phyloP scores from a whole-genome alignment of 2,888 invertebrate genomes.

The Clepsis dumicolana region DNA sequence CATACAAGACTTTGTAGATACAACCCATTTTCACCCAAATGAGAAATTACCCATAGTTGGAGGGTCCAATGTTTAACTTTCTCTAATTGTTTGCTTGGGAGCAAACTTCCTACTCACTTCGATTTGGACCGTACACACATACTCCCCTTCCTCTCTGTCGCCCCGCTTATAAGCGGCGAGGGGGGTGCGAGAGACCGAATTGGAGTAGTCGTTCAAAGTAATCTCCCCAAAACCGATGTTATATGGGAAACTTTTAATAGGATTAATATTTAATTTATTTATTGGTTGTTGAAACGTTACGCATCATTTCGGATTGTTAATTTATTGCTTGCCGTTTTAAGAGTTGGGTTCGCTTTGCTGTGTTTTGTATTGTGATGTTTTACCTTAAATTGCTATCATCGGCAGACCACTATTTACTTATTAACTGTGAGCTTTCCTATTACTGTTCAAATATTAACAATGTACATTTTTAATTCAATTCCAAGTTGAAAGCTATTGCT shows the following conservation, averaged over 20 bases:
- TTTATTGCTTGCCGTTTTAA: conserved; percentile 30
- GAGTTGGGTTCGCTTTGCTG: background rate
- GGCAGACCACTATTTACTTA: no score
- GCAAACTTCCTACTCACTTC: conserved; percentile 54
- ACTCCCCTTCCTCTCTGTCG: conserved; percentile 17
- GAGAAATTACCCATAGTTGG: conserved; percentile 64
- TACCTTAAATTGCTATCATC: no score
- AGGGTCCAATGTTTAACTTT: conserved; percentile 75
- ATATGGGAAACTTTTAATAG: conserved; percentile 66
- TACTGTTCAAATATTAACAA: no score
- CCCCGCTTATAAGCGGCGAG: conserved; percentile 31
- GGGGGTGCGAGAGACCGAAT: conserved; percentile 47
- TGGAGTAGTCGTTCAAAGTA: conserved; percentile 58
- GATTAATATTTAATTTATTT: conserved; percentile 72
- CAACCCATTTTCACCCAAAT: conserved; percentile 55
- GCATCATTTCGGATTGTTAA: conserved; percentile 30
- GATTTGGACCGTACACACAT: conserved; percentile 52
- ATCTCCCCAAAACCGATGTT: conserved; percentile 65
- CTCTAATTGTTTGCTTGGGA: conserved; percentile 75
- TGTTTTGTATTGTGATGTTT: background rate
- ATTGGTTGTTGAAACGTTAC: conserved; percentile 49
- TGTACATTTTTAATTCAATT: no score
- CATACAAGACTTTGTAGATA: conserved; percentile 40
- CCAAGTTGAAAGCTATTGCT: no score
- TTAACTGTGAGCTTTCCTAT: no score